phyloP scores from a whole-genome alignment of 2,888 invertebrate genomes.

The Acanthacorydalis orientalis region DNA sequence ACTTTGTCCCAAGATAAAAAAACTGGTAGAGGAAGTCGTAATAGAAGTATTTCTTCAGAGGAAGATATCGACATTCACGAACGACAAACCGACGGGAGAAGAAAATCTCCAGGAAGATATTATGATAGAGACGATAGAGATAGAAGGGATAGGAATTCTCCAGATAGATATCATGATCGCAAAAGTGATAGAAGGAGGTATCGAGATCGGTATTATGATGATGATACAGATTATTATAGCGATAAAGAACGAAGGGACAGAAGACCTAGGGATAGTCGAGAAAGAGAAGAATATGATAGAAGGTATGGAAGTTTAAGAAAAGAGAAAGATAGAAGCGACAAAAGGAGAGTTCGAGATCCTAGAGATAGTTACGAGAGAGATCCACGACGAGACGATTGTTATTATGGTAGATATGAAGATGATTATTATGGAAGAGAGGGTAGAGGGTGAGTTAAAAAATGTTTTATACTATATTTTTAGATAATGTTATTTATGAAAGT shows the following conservation, averaged over 20 bases:
- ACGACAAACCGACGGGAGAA: slow-evolving; percentile 3
- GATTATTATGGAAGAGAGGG: slow-evolving; percentile 18
- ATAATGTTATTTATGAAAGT: neutral
- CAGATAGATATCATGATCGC: slow-evolving; percentile 18
- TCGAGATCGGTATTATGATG: slow-evolving; percentile 38
- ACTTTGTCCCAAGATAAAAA: slow-evolving; percentile 8
- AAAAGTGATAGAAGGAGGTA: slow-evolving; percentile 20
- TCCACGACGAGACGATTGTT: slow-evolving; percentile 17
- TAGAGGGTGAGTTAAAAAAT: slow-evolving; percentile 6
- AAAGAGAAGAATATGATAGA: slow-evolving; percentile 21
- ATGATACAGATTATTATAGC: slow-evolving; percentile 51
- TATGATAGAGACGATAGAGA: slow-evolving; percentile 13
- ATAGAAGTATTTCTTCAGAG: slow-evolving; percentile 4
- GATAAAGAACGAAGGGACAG: slow-evolving; percentile 41
- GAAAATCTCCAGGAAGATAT: slow-evolving; percentile 9
- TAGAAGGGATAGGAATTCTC: slow-evolving; percentile 18
- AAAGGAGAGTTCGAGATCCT: slow-evolving; percentile 19
- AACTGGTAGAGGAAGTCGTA: slow-evolving; percentile 9
- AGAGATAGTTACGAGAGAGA: slow-evolving; percentile 27
- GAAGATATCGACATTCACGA: slow-evolving; percentile 7
- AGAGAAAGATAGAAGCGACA: slow-evolving; percentile 20
- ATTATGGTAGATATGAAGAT: slow-evolving; percentile 22
- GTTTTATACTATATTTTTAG: neutral
- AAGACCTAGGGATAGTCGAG: slow-evolving; percentile 19
- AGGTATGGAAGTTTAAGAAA: slow-evolving; percentile 23